Evolutionary conservation across 2,888 invertebrate species (phyloP).

Genomic region (Pediacus dermestoides): DNA sequence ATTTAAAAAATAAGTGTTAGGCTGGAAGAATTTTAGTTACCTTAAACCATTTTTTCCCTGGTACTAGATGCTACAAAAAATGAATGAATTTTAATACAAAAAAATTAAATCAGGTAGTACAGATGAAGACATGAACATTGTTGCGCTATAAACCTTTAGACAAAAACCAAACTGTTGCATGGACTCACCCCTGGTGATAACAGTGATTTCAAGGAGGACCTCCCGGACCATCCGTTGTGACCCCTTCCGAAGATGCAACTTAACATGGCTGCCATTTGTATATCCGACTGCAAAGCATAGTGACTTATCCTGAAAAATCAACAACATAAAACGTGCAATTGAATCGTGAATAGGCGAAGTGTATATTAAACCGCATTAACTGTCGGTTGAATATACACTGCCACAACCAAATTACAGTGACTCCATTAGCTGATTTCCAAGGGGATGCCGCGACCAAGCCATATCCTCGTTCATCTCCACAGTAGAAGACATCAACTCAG

Average conservation of each 20-base stretch:
- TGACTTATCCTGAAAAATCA: conserved; percentile 64
- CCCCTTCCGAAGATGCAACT: conserved; percentile 78
- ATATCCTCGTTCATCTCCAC: conserved; percentile 59
- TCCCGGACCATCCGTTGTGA: conserved; percentile 31
- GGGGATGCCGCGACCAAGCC: conserved; percentile 80
- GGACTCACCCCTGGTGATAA: conserved; percentile 38
- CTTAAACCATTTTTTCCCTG: conserved; percentile 62
- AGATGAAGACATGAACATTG: conserved; percentile 4
- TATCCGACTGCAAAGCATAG: conserved; percentile 75
- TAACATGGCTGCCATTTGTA: conserved; percentile 93
- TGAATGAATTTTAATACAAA: conserved; percentile 22
- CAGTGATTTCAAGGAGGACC: conserved; percentile 34
- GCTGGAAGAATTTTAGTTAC: conserved; percentile 54
- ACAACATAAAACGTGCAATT: not conserved
- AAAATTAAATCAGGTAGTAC: conserved; percentile 10
- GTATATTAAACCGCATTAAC: too few relatives aligned
- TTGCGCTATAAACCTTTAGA: conserved; percentile 1
- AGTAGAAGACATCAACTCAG: conserved; percentile 63
- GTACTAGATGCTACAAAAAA: conserved; percentile 58
- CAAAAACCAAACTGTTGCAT: not conserved
- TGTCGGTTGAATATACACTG: too few relatives aligned
- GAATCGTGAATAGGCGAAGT: too few relatives aligned
- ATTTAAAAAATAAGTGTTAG: too few relatives aligned
- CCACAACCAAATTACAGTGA: conserved; percentile 61
- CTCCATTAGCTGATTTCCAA: conserved; percentile 80